Evolutionary conservation across 1,140 invertebrate genomes (phyloP).

Genomic region (Papilio machaon): DNA sequence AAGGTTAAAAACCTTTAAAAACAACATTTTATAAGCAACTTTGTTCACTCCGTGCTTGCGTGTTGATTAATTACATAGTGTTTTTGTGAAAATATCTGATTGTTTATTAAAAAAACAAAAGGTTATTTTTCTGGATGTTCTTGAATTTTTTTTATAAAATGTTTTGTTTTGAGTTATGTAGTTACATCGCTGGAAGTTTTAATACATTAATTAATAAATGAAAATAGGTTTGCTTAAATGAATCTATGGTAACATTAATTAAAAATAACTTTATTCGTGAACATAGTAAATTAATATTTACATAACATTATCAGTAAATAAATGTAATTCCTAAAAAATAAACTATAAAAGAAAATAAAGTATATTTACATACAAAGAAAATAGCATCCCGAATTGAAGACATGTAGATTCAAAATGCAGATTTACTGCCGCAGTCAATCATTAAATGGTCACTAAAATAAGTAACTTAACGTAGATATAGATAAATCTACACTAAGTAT

Average conservation of each 20-base stretch:
- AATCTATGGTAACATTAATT: constrained; percentile 63
- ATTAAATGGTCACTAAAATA: not conserved
- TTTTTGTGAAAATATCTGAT: not conserved
- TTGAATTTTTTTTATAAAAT: not conserved
- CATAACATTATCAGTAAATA: constrained; percentile 51
- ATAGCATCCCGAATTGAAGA: constrained; percentile 34
- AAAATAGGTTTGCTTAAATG: constrained; percentile 55
- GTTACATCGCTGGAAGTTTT: not conserved
- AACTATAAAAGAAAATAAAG: constrained; percentile 45
- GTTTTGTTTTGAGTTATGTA: not conserved
- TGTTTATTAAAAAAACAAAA: too few species aligned
- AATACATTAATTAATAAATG: constrained; percentile 44
- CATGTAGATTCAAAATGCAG: constrained; percentile 47
- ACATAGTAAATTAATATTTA: constrained; percentile 64
- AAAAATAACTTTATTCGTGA: constrained; percentile 48
- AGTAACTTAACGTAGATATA: not conserved
- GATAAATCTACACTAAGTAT: not conserved
- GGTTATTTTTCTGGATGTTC: not conserved
- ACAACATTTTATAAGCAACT: not conserved
- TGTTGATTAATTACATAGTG: not conserved
- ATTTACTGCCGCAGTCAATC: constrained; percentile 40
- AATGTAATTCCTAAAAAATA: constrained; percentile 44
- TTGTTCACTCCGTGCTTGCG: not conserved
- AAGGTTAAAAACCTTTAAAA: not conserved
- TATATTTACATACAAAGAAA: constrained; percentile 57